phyloP scores from a whole-genome alignment of 2,888 invertebrate species.

The Neoascia interrupta region DNA sequence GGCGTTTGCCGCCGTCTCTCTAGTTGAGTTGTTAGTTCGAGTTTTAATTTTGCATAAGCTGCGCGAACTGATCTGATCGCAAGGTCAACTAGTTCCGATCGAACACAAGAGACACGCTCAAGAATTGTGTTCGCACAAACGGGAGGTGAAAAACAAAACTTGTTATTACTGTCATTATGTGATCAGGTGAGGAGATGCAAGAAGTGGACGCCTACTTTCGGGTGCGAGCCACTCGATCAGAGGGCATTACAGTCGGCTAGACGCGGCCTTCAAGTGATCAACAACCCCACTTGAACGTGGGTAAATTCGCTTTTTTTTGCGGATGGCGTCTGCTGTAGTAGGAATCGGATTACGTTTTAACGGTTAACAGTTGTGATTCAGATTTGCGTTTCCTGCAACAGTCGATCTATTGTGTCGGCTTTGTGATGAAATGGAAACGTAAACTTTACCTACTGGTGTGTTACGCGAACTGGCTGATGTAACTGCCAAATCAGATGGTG shows the following conservation, averaged over 20 bases:
- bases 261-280: conserved; percentile 46
- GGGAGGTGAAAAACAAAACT: conserved; percentile 28
- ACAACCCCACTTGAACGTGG: conserved; percentile 35
- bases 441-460: too few species aligned
- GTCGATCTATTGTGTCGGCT: too few species aligned
- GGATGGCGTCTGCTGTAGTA: too few species aligned
- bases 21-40: conserved; percentile 46
- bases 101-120: conserved; percentile 26
- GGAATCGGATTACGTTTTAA: too few species aligned
- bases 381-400: conserved; percentile 3
- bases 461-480: too few species aligned
- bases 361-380: conserved; percentile 14
- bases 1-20: conserved; percentile 35
- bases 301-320: too few species aligned
- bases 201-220: conserved; percentile 12
- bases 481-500: too few species aligned
- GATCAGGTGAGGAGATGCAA: conserved; percentile 35
- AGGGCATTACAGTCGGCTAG: conserved; percentile 23
- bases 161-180: conserved; percentile 25
- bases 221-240: conserved; percentile 12
- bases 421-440: too few species aligned
- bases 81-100: conserved; percentile 63
- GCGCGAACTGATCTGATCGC: conserved; percentile 52
- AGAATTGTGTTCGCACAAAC: conserved; percentile 40
- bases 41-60: conserved; percentile 64